Percentiles rank a stretch among this genome's conserved stretches.
These are phyloP conservation scores for Rhopalosiphum maidis DNA, from an alignment of 1,140 invertebrate species.

Conservation along the genomic window DNA sequence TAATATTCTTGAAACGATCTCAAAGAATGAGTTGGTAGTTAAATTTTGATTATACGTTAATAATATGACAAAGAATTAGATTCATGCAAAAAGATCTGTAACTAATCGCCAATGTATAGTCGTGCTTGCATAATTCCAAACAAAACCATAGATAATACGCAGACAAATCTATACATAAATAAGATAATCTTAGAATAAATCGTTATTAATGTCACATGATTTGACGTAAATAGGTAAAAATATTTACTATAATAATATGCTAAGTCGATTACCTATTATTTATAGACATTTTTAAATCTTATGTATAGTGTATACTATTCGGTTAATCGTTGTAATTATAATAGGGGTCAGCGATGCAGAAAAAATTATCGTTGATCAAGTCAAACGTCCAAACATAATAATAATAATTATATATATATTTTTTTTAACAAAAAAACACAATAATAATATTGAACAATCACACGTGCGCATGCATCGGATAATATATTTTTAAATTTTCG, in stretches of 20 bases:
- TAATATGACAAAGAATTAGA: background rate
- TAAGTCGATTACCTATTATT: background rate
- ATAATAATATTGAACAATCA: background rate
- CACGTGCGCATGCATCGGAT: background rate
- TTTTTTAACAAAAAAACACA: background rate
- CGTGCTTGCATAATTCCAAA: background rate
- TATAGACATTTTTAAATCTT: background rate
- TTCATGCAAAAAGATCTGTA: background rate
- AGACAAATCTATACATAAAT: background rate
- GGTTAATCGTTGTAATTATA: background rate
- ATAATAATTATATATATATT: background rate
- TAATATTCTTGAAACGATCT: background rate
- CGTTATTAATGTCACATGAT: background rate
- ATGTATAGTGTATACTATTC: background rate
- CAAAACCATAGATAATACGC: background rate
- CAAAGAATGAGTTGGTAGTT: background rate
- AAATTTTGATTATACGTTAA: background rate
- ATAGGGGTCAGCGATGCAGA: background rate
- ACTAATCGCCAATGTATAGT: constrained; percentile 16
- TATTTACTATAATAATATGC: background rate
- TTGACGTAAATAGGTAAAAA: background rate
- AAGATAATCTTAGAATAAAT: background rate
- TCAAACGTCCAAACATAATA: background rate
- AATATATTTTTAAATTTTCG: background rate
- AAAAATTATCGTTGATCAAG: background rate